Evolutionary conservation across 2,797 vertebrate genomes (phyloP).

Genomic region (Melanotaenia trifasciata): DNA sequence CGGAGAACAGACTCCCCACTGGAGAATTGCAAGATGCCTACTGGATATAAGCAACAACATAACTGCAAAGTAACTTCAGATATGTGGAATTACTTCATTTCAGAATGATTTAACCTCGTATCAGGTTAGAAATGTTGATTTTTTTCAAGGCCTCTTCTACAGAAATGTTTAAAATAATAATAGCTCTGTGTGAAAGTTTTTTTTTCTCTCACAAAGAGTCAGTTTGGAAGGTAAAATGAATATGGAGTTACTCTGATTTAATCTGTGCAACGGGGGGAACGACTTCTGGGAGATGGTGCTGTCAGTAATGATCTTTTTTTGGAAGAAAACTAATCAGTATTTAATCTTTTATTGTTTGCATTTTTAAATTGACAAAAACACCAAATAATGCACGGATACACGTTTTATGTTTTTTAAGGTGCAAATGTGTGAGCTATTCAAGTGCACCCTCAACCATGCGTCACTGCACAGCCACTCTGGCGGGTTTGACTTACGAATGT

Average conservation of each 20-base stretch:
- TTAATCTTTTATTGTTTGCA: not conserved
- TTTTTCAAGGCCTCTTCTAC: too few species aligned
- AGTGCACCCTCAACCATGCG: slow-evolving; percentile 10
- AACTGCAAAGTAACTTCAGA: too few species aligned
- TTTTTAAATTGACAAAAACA: slow-evolving; percentile 6
- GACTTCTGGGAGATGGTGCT: slow-evolving; percentile 1
- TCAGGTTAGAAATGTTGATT: too few species aligned
- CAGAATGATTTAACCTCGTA: too few species aligned
- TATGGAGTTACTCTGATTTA: not conserved
- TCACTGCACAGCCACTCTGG: slow-evolving; percentile 30
- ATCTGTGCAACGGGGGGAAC: slow-evolving; percentile 2
- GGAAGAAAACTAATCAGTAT: slow-evolving; percentile 22
- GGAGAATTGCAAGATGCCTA: not conserved
- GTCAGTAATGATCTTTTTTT: slow-evolving; percentile 12
- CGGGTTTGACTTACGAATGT: slow-evolving; percentile 46
- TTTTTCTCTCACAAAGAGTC: slow-evolving; percentile 4
- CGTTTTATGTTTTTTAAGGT: not conserved
- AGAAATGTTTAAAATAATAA: too few species aligned
- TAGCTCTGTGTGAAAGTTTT: too few species aligned
- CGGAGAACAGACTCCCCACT: too few species aligned
- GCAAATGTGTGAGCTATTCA: slow-evolving; percentile 14
- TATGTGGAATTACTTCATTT: too few species aligned
- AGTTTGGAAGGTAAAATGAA: not conserved
- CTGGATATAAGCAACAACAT: not conserved
- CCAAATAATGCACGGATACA: not conserved